Conservation (phyloP, 2,888 invertebrate species). For the Periphyllus acericola region DNA sequence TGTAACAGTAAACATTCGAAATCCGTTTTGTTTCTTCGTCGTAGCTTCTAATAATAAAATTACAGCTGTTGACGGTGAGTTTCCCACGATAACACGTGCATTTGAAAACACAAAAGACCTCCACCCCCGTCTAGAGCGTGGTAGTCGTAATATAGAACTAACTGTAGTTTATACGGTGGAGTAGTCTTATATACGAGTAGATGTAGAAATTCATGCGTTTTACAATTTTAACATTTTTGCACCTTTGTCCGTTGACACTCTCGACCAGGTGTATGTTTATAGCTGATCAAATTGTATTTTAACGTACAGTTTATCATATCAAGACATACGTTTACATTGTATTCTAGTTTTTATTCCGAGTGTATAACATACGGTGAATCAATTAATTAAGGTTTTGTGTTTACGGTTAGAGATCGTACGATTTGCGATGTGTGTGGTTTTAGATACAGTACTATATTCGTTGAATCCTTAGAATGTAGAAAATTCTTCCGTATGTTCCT, state of each 20-base stretch:
- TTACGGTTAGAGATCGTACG: neutral
- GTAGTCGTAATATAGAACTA: neutral
- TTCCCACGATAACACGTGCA: slow-evolving; percentile 51
- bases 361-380: neutral
- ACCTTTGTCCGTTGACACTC: too few relatives aligned
- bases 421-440: neutral
- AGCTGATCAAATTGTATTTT: neutral
- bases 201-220: too few relatives aligned
- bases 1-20: neutral
- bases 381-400: slow-evolving; percentile 13
- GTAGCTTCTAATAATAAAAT: slow-evolving; percentile 12
- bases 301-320: neutral
- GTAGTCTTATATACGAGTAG: neutral
- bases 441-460: neutral
- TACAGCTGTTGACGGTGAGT: slow-evolving; percentile 10
- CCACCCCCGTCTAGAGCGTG: neutral
- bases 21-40: neutral
- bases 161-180: neutral
- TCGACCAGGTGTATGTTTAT: too few relatives aligned
- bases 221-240: too few relatives aligned
- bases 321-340: neutral
- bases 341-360: neutral
- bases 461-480: neutral
- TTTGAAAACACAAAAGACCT: slow-evolving; percentile 5
- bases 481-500: neutral